Percentiles rank a stretch among this genome's conserved stretches.
Evolutionary conservation across 2,113 vertebrate species (phyloP).

Genomic region (Pseudorhombus dupliciocellatus): DNA sequence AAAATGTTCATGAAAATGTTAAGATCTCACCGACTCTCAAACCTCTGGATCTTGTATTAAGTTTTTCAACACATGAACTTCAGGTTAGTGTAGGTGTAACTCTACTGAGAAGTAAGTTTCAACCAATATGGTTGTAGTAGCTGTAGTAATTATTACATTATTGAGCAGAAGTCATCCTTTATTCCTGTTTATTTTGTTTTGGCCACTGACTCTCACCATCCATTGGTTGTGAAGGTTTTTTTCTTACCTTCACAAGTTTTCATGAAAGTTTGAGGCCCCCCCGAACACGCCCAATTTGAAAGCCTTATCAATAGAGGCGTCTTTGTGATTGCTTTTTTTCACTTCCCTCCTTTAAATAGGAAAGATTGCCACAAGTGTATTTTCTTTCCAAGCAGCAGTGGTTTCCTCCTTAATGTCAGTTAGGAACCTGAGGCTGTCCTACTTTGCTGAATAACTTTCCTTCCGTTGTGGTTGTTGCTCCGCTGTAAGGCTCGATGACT

Average conservation of each 20-base stretch:
- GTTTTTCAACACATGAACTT: background rate
- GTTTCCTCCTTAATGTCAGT: background rate
- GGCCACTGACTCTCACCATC: background rate
- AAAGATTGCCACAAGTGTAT: background rate
- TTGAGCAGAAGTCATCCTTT: background rate
- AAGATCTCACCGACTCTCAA: background rate
- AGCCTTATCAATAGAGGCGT: background rate
- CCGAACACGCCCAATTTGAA: background rate
- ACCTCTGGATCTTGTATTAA: background rate
- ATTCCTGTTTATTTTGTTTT: background rate
- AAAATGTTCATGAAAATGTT: background rate
- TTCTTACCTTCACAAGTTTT: background rate
- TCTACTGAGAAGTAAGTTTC: background rate
- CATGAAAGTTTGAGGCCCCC: background rate
- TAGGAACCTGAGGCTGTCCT: background rate
- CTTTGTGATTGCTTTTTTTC: slow-evolving; percentile 1
- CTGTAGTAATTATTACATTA: background rate
- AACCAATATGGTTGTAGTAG: background rate
- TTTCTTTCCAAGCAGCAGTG: background rate
- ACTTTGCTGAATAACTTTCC: background rate
- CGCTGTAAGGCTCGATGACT: background rate
- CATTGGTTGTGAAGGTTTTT: background rate
- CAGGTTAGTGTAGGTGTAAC: background rate
- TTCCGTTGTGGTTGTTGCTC: background rate
- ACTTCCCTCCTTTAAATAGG: slow-evolving; percentile 14